Percentiles rank a stretch among this genome's conserved stretches.
These are phyloP conservation scores for Novumbra hubbsi DNA, from an alignment of 2,797 vertebrate genomes.

Conservation along the genomic window DNA sequence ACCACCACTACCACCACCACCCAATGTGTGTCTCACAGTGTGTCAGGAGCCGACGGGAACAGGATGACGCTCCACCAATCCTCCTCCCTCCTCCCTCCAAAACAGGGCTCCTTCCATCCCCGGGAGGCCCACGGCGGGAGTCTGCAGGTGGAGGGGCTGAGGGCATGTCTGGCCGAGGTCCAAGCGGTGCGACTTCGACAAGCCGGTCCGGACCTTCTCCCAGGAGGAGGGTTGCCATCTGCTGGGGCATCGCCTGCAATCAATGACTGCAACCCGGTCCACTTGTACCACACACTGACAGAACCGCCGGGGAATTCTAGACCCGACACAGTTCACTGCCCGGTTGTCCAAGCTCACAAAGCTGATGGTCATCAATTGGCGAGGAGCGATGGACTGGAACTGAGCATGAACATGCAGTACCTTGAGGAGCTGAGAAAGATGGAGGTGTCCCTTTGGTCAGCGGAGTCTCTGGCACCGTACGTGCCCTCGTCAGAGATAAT, in stretches of 20 bases:
- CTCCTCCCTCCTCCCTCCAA: neutral
- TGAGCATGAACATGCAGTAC: constrained; percentile 34
- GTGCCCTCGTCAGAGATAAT: constrained; percentile 52
- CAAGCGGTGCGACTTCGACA: constrained; percentile 40
- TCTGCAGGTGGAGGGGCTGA: constrained; percentile 18
- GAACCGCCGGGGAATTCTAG: neutral
- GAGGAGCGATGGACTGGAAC: neutral
- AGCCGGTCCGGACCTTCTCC: constrained; percentile 62
- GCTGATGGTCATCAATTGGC: constrained; percentile 18
- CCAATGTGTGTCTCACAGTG: neutral
- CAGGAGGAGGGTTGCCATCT: constrained; percentile 37
- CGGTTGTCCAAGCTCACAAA: neutral
- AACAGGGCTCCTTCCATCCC: neutral
- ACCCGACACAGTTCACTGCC: neutral
- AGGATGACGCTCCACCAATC: neutral
- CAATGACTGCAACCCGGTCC: constrained; percentile 24
- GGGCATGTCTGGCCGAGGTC: constrained; percentile 13
- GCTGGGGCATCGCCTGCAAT: constrained; percentile 18
- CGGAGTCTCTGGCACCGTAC: constrained; percentile 57
- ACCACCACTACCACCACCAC: neutral
- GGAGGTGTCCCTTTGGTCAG: constrained; percentile 70
- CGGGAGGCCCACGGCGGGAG: constrained; percentile 22
- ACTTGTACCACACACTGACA: neutral
- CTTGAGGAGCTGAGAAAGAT: constrained; percentile 64
- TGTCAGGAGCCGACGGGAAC: constrained; percentile 30